Base-by-base conservation (phyloP, 2,797 vertebrate genomes). In the Yasuhikotakia modesta region DNA sequence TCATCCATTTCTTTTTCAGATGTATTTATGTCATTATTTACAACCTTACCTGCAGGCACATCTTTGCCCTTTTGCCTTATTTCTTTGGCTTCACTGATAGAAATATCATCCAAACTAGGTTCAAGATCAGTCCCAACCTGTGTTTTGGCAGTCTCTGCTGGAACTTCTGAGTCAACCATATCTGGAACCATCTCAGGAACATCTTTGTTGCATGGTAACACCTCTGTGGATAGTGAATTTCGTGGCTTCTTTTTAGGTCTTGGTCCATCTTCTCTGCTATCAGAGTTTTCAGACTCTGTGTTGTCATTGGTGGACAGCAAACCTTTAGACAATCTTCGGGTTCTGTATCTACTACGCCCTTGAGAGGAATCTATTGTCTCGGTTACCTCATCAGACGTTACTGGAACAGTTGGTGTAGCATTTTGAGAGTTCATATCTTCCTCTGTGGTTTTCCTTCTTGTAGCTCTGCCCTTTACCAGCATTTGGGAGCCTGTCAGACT, bases 321-420 rank as follows among this genome's bases (percentile, higher is more conserved):
- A 0, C 84, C 90, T 8, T 93, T 94, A 17, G 93, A 94, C 8
- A 90, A 85, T 35, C 90, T 92, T 70, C 94, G 91, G n/a, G 93
- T 95, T 13, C 91, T 90, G 83, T 93, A 94, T 1, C 93, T 92
- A 0, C 89, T 88, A 11, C 86, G 84, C 2, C 91, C 91, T 76
- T 85, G 84, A 32, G 87, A 80, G 53, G 85, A 87, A 70, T 91
- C 92, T 2, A 90, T 81, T 5, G 84, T 88, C 0, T 85, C 79
- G 5, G 84, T 79, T 1, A 5, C 39, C 63, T 87, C 84, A 4
- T 83, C 57, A 6, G 87, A 89, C 70, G 91, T 88, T 21, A 46
- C n/a, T 0, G 57, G 27, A 53, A 81, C 76, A 11, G 83, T 84
- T 2, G 79, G 71, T 35, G 1, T 67, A 4, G 67, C 46, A 78